Evolutionary conservation across 1,140 invertebrate genomes (phyloP).

Genomic region (Pseudomyrmex flavicornis): DNA sequence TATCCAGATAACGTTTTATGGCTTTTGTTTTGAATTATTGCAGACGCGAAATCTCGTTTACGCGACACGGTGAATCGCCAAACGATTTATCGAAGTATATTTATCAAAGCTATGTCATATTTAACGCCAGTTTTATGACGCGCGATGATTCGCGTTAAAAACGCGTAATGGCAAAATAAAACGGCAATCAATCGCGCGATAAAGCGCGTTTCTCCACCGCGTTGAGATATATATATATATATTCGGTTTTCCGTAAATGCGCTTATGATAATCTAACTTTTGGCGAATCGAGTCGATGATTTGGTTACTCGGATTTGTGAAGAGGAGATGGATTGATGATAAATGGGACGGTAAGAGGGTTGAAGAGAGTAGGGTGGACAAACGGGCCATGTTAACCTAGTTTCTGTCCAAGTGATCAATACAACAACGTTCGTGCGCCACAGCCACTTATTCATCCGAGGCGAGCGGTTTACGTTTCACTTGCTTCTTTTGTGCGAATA

Average conservation of each 20-base stretch:
- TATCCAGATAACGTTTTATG: background rate
- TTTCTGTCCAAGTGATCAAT: slow-evolving; percentile 78
- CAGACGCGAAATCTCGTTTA: slow-evolving; percentile 5
- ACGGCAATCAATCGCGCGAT: slow-evolving; percentile 25
- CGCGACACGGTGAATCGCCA: background rate
- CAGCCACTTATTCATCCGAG: slow-evolving; percentile 76
- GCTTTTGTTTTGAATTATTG: slow-evolving; percentile 16
- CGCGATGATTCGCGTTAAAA: too few species aligned
- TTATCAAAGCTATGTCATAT: too few species aligned
- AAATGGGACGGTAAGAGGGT: slow-evolving; percentile 70
- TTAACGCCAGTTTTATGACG: too few species aligned
- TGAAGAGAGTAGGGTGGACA: slow-evolving; percentile 62
- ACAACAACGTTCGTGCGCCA: slow-evolving; percentile 74
- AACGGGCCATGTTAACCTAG: slow-evolving; percentile 76
- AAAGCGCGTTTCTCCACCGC: background rate
- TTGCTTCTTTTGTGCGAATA: slow-evolving; percentile 36
- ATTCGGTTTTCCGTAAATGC: slow-evolving; percentile 35
- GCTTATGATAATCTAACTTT: slow-evolving; percentile 38
- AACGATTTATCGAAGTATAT: slow-evolving; percentile 34
- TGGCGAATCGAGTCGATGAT: slow-evolving; percentile 32
- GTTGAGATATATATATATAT: slow-evolving; percentile 14
- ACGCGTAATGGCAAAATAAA: background rate
- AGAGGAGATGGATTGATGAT: slow-evolving; percentile 64
- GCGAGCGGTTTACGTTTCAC: slow-evolving; percentile 59
- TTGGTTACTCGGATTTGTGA: slow-evolving; percentile 71